Conservation (phyloP, 1,140 invertebrate species). For the Danaus plexippus region DNA sequence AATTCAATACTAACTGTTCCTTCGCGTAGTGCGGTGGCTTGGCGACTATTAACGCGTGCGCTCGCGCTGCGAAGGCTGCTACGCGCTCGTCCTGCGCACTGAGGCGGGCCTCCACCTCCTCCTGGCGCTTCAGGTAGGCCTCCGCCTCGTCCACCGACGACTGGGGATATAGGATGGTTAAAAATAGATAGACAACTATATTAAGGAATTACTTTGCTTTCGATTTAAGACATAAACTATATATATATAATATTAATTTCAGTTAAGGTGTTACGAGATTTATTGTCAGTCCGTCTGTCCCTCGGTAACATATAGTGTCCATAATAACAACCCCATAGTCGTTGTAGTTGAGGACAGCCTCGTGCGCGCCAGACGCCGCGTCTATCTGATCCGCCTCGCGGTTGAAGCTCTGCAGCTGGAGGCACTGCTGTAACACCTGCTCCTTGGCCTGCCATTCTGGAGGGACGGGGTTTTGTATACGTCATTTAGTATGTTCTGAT, state of each 20-base stretch:
- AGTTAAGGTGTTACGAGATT: no score
- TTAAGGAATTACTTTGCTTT: no score
- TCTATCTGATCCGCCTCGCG: conserved; percentile 98
- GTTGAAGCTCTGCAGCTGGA: conserved; percentile 93
- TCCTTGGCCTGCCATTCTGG: conserved; percentile 85
- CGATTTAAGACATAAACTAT: no score
- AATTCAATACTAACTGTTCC: conserved; percentile 77
- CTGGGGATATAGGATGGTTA: conserved; percentile 52
- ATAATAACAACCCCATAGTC: conserved; percentile 93
- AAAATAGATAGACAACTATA: no score
- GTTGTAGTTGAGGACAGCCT: conserved; percentile 92
- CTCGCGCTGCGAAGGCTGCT: conserved; percentile 87
- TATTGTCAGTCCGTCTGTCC: no score
- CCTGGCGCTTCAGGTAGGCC: conserved; percentile 92
- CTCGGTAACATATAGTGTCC: no score
- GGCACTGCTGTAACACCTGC: conserved; percentile 85
- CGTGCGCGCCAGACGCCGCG: conserved; percentile 93
- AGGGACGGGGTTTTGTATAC: background rate
- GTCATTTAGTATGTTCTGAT: background rate
- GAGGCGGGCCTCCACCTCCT: conserved; percentile 95
- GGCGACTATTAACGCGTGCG: conserved; percentile 82
- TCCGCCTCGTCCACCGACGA: conserved; percentile 95
- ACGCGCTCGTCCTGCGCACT: conserved; percentile 94
- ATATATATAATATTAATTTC: no score
- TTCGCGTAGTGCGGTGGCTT: conserved; percentile 88